These are phyloP conservation scores for Scolopax rusticola DNA, from an alignment of 2,797 vertebrate genomes.

Conservation along the genomic window DNA sequence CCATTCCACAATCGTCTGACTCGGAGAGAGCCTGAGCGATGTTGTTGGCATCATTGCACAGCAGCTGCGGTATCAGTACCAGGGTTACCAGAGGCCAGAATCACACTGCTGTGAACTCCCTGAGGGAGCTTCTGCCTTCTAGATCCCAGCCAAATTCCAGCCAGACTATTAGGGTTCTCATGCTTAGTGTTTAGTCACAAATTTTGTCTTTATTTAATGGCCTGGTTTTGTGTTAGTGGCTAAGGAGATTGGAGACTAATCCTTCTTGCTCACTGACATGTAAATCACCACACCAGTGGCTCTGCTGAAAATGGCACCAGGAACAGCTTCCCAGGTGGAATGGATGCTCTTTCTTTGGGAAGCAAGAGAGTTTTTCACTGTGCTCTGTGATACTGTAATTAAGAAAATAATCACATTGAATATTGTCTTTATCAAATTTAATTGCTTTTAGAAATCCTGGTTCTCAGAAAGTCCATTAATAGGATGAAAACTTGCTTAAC, in stretches of 20 bases:
- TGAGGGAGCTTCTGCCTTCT: background rate
- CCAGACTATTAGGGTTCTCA: background rate
- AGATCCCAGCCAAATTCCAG: background rate
- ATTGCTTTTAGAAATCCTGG: background rate
- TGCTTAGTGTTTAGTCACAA: background rate
- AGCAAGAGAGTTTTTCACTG: background rate
- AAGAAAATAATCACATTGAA: background rate
- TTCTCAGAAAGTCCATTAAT: background rate
- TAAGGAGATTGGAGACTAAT: background rate
- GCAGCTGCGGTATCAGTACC: background rate
- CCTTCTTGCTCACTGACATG: background rate
- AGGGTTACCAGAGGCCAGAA: background rate
- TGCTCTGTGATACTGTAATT: background rate
- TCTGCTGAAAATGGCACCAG: background rate
- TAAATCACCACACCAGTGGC: background rate
- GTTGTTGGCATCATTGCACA: background rate
- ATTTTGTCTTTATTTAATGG: background rate
- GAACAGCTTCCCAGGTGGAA: background rate
- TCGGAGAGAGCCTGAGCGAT: background rate
- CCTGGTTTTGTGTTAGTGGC: background rate
- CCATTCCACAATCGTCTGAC: background rate
- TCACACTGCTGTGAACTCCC: accelerated
- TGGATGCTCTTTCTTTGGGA: background rate
- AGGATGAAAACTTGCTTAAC: background rate
- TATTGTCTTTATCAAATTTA: background rate